Evolutionary conservation across 1,140 invertebrate genomes (phyloP).

Genomic region (Teleopsis dalmanni): DNA sequence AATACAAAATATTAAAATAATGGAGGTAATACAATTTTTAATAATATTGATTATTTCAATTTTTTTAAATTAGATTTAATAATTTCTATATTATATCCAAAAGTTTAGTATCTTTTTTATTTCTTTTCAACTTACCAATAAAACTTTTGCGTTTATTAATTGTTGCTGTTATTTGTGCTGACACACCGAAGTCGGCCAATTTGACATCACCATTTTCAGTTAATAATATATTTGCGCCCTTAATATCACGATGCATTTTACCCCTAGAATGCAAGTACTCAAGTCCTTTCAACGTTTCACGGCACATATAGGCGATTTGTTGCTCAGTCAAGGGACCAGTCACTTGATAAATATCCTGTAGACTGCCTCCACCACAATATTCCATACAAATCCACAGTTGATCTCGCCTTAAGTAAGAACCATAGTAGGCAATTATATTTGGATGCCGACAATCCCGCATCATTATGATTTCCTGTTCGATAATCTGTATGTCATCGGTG

Average conservation of each 20-base stretch:
- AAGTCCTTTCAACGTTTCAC: slow-evolving; percentile 93
- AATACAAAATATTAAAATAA: too few species aligned
- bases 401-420: slow-evolving; percentile 90
- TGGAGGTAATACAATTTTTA: too few species aligned
- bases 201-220: slow-evolving; percentile 97
- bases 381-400: slow-evolving; percentile 99
- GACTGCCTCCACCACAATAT: slow-evolving; percentile 94
- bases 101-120: too few species aligned
- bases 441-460: slow-evolving; percentile 94
- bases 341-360: slow-evolving; percentile 70
- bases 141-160: slow-evolving; percentile 99
- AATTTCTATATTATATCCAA: too few species aligned
- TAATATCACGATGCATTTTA: slow-evolving; percentile 57
- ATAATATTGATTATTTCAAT: too few species aligned
- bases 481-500: slow-evolving; percentile 96
- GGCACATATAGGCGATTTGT: slow-evolving; percentile 96
- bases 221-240: slow-evolving; percentile 96
- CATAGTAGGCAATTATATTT: slow-evolving; percentile 98
- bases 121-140: slow-evolving; percentile 67
- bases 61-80: too few species aligned
- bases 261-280: slow-evolving; percentile 92
- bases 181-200: slow-evolving; percentile 98
- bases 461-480: slow-evolving; percentile 99
- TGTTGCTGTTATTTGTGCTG: slow-evolving; percentile 98
- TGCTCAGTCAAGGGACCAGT: slow-evolving; percentile 90